Conservation (phyloP, 2,113 vertebrate genomes). For the Periophthalmodon schlosseri region DNA sequence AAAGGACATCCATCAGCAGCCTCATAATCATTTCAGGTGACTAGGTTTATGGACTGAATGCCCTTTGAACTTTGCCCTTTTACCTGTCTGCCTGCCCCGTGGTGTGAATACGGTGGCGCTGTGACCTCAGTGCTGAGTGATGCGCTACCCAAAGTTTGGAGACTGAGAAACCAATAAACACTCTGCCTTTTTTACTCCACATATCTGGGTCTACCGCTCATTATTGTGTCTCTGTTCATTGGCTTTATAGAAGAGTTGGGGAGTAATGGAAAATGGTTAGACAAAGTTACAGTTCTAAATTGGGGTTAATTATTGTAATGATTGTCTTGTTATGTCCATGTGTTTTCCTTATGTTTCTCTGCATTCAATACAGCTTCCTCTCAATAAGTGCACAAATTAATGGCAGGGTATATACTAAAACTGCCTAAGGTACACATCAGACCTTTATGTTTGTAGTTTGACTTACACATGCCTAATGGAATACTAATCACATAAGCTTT, state of each 20-base stretch:
- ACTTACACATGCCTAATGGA: no score
- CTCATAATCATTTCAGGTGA: constrained; percentile 19
- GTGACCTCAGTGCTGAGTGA: constrained; percentile 88
- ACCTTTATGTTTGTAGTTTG: no score
- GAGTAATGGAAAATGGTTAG: neutral
- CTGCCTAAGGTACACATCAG: no score
- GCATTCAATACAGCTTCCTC: no score
- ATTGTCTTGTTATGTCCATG: no score
- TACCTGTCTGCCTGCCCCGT: constrained; percentile 31
- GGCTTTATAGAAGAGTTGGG: neutral
- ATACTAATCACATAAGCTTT: no score
- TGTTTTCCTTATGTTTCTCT: no score
- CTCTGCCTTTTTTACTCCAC: constrained; percentile 75
- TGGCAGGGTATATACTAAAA: no score
- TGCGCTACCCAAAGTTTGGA: constrained; percentile 76
- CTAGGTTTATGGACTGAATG: constrained; percentile 17
- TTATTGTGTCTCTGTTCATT: constrained; percentile 26
- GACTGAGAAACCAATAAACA: constrained; percentile 76
- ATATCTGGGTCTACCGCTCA: constrained; percentile 13
- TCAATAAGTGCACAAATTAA: no score
- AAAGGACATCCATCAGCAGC: constrained; percentile 22
- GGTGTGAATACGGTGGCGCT: constrained; percentile 72
- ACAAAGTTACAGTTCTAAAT: neutral
- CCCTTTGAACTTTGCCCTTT: constrained; percentile 38
- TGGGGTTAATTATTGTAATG: neutral